A percentile compares a stretch with the other conserved stretches of the same genome.
These are phyloP conservation scores for Virgularia gustaviana DNA, from an alignment of 92 coral and sea anemone species.

Conservation along the genomic window DNA sequence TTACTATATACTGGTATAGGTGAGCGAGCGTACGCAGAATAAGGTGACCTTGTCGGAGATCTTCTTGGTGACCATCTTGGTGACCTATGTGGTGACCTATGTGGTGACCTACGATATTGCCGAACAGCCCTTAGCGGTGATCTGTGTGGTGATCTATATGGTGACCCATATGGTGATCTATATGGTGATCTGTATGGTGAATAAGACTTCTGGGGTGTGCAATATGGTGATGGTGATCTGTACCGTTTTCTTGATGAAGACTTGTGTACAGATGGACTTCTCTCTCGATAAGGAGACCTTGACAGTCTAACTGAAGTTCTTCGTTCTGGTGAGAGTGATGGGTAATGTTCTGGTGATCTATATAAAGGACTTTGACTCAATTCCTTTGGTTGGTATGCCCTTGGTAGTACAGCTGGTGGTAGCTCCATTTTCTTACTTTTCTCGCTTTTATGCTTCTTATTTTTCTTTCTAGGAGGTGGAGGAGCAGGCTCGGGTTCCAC, in stretches of 20 bases:
- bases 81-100: slow-evolving; percentile 64
- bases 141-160: slow-evolving; percentile 55
- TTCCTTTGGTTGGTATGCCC: slow-evolving; percentile 73
- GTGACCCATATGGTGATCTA: slow-evolving; percentile 30
- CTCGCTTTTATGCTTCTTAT: no score
- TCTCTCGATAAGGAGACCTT: slow-evolving; percentile 67
- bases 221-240: slow-evolving; percentile 59
- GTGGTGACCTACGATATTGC: slow-evolving; percentile 62
- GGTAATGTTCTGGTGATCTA: slow-evolving; percentile 64
- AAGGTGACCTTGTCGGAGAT: slow-evolving; percentile 60
- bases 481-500: not conserved
- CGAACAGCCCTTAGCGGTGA: slow-evolving; percentile 71
- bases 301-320: slow-evolving; percentile 69
- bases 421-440: slow-evolving; percentile 51
- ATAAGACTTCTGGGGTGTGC: slow-evolving; percentile 47
- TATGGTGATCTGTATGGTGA: slow-evolving; percentile 47
- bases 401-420: slow-evolving; percentile 69
- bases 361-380: slow-evolving; percentile 69
- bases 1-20: slow-evolving; percentile 19
- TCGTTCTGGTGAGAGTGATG: slow-evolving; percentile 55
- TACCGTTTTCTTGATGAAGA: slow-evolving; percentile 1
- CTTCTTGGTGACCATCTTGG: slow-evolving; percentile 55
- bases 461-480: slow-evolving; percentile 23
- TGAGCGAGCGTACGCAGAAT: slow-evolving; percentile 55
- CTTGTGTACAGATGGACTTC: slow-evolving; percentile 16